phyloP scores from a whole-genome alignment of 2,888 invertebrate genomes.

The Athalia rosae region DNA sequence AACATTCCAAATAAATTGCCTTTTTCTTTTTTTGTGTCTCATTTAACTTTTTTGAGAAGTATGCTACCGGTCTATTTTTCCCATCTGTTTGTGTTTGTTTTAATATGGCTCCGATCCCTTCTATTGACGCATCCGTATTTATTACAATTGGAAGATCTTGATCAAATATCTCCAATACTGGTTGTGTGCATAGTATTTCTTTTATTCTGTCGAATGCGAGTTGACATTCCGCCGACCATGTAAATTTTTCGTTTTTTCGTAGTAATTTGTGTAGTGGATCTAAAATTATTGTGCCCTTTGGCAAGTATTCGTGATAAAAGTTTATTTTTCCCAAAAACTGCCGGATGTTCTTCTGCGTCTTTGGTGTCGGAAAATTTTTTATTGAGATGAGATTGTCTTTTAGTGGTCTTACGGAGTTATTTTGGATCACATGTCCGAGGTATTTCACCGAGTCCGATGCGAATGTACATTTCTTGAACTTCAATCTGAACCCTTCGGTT shows the following conservation, averaged over 20 bases:
- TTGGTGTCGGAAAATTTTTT: constrained; percentile 48
- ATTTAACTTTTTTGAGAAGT: background rate
- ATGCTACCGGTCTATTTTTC: constrained; percentile 49
- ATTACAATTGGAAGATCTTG: constrained; percentile 49
- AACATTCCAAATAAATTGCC: constrained; percentile 49
- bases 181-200: constrained; percentile 48
- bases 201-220: constrained; percentile 42
- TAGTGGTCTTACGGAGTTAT: constrained; percentile 50
- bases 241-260: constrained; percentile 48
- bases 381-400: constrained; percentile 51
- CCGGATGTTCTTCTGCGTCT: constrained; percentile 44
- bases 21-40: constrained; percentile 48
- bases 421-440: constrained; percentile 49
- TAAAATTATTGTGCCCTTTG: constrained; percentile 44
- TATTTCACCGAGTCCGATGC: constrained; percentile 50
- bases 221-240: constrained; percentile 51
- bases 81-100: constrained; percentile 54
- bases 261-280: constrained; percentile 43
- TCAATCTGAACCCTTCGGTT: constrained; percentile 50
- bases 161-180: constrained; percentile 51
- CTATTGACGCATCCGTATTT: constrained; percentile 51
- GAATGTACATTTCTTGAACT: constrained; percentile 50
- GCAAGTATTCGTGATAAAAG: constrained; percentile 42
- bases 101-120: constrained; percentile 49
- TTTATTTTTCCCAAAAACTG: constrained; percentile 50